Conservation (phyloP, 2,797 vertebrate genomes). For the Helicolenus hilgendorfi region DNA sequence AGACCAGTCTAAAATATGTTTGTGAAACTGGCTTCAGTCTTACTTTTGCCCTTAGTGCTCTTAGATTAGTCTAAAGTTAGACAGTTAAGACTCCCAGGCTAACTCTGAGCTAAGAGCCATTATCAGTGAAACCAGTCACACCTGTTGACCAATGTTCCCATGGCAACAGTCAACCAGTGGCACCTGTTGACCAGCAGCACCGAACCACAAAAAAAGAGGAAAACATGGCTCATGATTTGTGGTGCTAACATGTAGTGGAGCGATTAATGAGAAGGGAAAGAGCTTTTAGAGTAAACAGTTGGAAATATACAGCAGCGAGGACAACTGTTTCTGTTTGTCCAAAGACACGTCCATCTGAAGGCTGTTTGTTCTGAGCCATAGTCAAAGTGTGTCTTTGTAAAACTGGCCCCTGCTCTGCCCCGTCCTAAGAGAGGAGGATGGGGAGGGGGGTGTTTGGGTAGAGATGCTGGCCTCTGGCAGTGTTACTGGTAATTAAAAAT, state of each 20-base stretch:
- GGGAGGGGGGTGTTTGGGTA: background rate
- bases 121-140: background rate
- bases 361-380: background rate
- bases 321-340: background rate
- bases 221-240: background rate
- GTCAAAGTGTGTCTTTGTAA: background rate
- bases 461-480: constrained; percentile 24
- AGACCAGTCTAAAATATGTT: background rate
- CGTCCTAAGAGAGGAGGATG: background rate
- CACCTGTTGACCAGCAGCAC: background rate
- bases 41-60: background rate
- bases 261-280: background rate
- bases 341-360: background rate
- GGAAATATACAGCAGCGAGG: background rate
- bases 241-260: background rate
- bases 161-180: background rate
- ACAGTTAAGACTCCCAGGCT: background rate
- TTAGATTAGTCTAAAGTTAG: background rate
- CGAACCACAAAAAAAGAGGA: background rate
- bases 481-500: constrained; percentile 60
- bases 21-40: background rate
- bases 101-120: background rate
- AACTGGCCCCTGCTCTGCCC: background rate
- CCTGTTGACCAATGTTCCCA: background rate
- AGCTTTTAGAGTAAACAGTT: background rate